A percentile compares a stretch with the other conserved stretches of the same genome.
These are phyloP conservation scores for Choreutis nemorana DNA, from an alignment of 2,888 invertebrate genomes.

Conservation along the genomic window DNA sequence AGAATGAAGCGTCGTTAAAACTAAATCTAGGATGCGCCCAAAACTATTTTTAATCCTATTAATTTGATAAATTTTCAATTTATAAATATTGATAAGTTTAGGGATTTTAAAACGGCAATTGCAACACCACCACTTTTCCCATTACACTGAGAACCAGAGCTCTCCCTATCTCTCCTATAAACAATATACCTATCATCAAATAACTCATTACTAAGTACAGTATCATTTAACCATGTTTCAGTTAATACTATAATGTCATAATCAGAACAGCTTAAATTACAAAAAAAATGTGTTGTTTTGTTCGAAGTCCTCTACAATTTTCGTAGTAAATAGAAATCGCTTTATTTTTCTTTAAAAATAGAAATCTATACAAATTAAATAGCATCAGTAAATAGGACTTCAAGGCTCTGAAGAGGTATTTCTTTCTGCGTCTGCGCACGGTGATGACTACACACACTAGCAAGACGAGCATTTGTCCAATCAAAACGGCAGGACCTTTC, in stretches of 20 bases:
- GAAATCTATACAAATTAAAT: too few relatives aligned
- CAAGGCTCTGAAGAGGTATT: too few relatives aligned
- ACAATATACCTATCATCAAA: conserved; percentile 6
- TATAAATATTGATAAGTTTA: neutral
- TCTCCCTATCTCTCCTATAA: conserved; percentile 3
- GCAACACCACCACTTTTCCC: neutral
- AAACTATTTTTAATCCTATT: neutral
- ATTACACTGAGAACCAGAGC: neutral
- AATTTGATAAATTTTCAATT: neutral
- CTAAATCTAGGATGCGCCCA: neutral
- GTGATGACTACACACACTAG: too few relatives aligned
- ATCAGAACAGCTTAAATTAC: conserved; percentile 3
- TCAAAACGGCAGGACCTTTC: too few relatives aligned
- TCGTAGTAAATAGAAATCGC: conserved; percentile 11
- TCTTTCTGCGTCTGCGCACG: too few relatives aligned
- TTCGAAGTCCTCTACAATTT: conserved; percentile 10
- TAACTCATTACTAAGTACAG: conserved; percentile 7
- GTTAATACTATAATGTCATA: conserved; percentile 10
- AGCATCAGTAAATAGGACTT: too few relatives aligned
- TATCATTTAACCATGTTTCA: conserved; percentile 10
- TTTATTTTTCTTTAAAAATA: too few relatives aligned
- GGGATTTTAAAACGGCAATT: neutral
- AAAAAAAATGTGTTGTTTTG: conserved; percentile 7
- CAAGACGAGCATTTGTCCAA: too few relatives aligned
- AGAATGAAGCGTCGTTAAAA: neutral